Evolutionary conservation across 2,113 vertebrate genomes (phyloP), one percentile per base, ranked within the genome.

Genomic region (Psammodynastes pulverulentus): DNA sequence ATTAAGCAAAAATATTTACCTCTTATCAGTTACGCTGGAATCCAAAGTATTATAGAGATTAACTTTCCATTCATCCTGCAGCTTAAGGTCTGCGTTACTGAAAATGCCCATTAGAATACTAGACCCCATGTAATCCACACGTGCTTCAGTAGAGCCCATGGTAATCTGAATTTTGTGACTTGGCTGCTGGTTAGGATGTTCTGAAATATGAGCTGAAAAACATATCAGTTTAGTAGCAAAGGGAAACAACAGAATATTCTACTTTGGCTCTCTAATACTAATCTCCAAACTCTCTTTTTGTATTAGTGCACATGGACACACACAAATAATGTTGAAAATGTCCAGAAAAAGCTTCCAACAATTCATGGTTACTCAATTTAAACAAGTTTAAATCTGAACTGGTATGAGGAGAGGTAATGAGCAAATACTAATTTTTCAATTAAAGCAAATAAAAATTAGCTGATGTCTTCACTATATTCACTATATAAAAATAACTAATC

Each of bases 41-140:
- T 99, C 99, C 19, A 98, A 86, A 3, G 98, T 95, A 87, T 97
- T 98, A 94, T 98, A 99, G 54, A 99, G 97, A 94, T 98, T 99
- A 94, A 99, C 99, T 96, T 99, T 99, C 99, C 99, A 99, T 90
- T 99, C 99, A 46, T 99, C 99, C 94, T 99, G 98, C 43, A 99
- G 98, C 96, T 99, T 98, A 90, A 99, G 98, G 94, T 99, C 98
- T 4, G 99, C 99, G 51, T 99, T 99, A 96, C 99, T 99, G 97
- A 99, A 99, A 92, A 99, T 98, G 0, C 99, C 99, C 99, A 99
- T 99, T 88, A 99, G 97, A 96, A 99, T 99, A 94, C 99, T 99
- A 94, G 99, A 99, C 84, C 99, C 99, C 99, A 99, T 99, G 93
- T 99, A 99, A 96, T 99, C 99, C 94, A 99, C 98, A 12, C 99